Evolutionary conservation across 1,140 invertebrate genomes (phyloP), one percentile per base, ranked within the genome.

Genomic region (Heliconius nattereri): DNA sequence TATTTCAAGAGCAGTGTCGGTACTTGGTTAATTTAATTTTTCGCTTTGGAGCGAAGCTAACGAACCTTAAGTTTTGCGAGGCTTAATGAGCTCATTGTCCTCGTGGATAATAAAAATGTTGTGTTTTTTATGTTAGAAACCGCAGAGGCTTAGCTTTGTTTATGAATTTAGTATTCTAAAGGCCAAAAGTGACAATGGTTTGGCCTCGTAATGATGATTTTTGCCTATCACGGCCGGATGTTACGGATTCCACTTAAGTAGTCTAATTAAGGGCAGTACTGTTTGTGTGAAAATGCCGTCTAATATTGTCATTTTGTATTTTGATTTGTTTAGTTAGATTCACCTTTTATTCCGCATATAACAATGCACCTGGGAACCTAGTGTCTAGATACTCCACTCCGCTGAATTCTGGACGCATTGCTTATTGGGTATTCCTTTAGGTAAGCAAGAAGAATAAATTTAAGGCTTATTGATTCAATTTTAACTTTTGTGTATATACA

Each of bases 21-120:
- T 73, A 74, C 52, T 54, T 74, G 57, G 49, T n/a, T 79, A 79
- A 79, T 73, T 79, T 79, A 79, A 79, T 79, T 75, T 79, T 75
- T 79, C 73, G 71, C 78, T 79, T 79, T 71, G 40, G 60, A 66
- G 54, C 52, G n/a, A 52, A 79, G 78, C 40, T 79, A 79, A 79
- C 78, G 73, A 79, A 79, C 78, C 60, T 71, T 74, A 79, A 71
- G 73, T 74, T 45, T 29, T 71, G 66, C 37, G 37, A 52, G 72
- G 23, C 78, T 66, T 75, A 70, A 66, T 79, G 57, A 76, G 66
- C 66, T 70, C 75, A 76, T 32, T 32, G 32, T 52, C 72, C 54
- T n/a, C 23, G 72, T 60, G 29, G 54, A 66, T 66, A 71, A 79
- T 75, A 66, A 49, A 79, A 71, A 71, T 71, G 29, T 70, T 45